phyloP scores from a whole-genome alignment of 2,797 vertebrate genomes.

The Propithecus perrieri region DNA sequence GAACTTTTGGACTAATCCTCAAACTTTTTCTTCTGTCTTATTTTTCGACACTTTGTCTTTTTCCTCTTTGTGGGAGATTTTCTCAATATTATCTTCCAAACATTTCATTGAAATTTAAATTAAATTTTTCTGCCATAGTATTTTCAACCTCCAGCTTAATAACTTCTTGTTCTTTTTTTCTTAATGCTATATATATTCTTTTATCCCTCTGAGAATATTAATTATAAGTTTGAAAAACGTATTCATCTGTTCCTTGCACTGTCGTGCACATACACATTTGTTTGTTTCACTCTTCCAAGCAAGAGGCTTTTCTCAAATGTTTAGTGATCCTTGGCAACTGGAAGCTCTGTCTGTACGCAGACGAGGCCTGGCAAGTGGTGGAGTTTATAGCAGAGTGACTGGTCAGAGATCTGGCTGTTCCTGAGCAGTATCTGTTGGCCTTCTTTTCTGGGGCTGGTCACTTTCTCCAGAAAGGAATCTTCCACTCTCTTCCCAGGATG shows the following conservation, averaged over 20 bases:
- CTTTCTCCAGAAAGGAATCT: background rate
- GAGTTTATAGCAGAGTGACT: background rate
- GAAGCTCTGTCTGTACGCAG: background rate
- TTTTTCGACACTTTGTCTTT: background rate
- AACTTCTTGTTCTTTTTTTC: background rate
- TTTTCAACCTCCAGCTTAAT: background rate
- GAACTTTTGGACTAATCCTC: background rate
- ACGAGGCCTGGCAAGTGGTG: background rate
- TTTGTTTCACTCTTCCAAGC: background rate
- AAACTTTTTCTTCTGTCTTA: background rate
- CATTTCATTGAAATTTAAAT: background rate
- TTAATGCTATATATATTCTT: background rate
- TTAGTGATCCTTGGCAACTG: too few relatives aligned
- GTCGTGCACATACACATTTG: background rate
- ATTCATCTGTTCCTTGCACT: background rate
- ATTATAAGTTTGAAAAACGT: background rate
- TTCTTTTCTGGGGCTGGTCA: background rate
- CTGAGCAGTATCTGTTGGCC: background rate
- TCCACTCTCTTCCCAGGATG: background rate
- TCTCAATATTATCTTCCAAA: background rate
- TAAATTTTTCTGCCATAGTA: background rate
- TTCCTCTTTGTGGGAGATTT: background rate
- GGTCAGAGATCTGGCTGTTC: background rate
- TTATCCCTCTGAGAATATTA: background rate
- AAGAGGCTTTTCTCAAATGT: background rate